phyloP scores from a whole-genome alignment of 1,140 invertebrate species.

The Pseudobourletiella spinata region DNA sequence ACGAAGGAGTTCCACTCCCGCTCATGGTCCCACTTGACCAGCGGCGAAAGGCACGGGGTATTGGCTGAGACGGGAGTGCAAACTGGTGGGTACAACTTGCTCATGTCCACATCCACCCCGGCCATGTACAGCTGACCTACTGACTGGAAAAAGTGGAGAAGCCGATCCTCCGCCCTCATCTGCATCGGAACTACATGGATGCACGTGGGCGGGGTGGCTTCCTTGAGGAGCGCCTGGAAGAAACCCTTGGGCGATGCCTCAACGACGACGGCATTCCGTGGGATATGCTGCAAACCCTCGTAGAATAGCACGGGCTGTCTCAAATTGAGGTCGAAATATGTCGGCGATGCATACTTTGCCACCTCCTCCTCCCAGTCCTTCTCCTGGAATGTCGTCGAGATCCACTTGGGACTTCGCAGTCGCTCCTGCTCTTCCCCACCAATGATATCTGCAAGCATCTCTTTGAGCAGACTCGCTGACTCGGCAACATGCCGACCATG shows the following conservation, averaged over 20 bases:
- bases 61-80: no score
- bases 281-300: slow-evolving; percentile 65
- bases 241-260: slow-evolving; percentile 77
- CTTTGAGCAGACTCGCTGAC: background rate
- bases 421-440: slow-evolving; percentile 62
- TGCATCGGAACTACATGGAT: slow-evolving; percentile 71
- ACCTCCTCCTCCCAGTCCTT: slow-evolving; percentile 63
- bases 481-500: slow-evolving; percentile 48
- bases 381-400: slow-evolving; percentile 84
- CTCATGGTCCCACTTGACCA: no score
- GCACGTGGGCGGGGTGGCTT: slow-evolving; percentile 48
- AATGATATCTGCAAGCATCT: slow-evolving; percentile 47
- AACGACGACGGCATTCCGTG: slow-evolving; percentile 64
- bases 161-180: no score
- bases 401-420: slow-evolving; percentile 68
- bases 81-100: no score
- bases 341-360: slow-evolving; percentile 77
- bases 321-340: slow-evolving; percentile 65
- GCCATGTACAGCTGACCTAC: no score
- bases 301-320: slow-evolving; percentile 69
- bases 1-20: no score
- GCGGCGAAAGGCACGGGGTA: no score
- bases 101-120: no score
- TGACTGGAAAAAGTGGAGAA: no score
- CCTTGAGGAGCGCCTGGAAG: slow-evolving; percentile 55